These are phyloP conservation scores for Drosophila busckii DNA, from an alignment of 1,140 invertebrate genomes.

Conservation along the genomic window DNA sequence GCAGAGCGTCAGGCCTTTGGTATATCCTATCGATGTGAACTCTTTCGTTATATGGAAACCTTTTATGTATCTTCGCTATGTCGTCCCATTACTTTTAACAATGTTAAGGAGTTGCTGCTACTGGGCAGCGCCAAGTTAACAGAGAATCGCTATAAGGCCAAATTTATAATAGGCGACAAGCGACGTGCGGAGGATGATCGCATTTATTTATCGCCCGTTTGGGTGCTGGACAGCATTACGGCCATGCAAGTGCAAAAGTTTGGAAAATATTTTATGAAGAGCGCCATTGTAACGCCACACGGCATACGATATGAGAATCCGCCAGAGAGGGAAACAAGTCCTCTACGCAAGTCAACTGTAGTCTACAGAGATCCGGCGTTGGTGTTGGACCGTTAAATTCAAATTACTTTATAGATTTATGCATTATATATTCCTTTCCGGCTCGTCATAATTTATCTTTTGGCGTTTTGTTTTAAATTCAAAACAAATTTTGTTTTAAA, in stretches of 20 bases:
- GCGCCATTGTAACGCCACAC: slow-evolving; percentile 47
- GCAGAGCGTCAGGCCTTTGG: slow-evolving; percentile 80
- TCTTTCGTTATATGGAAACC: slow-evolving; percentile 79
- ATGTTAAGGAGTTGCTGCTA: slow-evolving; percentile 79
- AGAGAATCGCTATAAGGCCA: slow-evolving; percentile 70
- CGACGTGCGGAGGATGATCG: slow-evolving; percentile 50
- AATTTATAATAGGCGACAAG: slow-evolving; percentile 79
- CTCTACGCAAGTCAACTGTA: neutral
- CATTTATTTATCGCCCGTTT: slow-evolving; percentile 78
- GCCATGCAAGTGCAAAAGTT: slow-evolving; percentile 64
- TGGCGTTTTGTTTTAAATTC: no score
- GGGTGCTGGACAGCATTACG: slow-evolving; percentile 79
- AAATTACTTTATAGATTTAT: neutral
- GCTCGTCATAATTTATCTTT: no score
- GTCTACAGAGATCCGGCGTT: slow-evolving; percentile 39
- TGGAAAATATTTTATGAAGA: slow-evolving; percentile 60
- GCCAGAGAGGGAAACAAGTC: neutral
- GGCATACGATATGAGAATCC: slow-evolving; percentile 49
- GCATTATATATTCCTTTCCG: neutral
- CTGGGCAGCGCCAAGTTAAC: slow-evolving; percentile 79
- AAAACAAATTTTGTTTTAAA: no score
- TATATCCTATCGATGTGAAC: slow-evolving; percentile 78
- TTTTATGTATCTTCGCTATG: slow-evolving; percentile 79
- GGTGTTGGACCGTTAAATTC: slow-evolving; percentile 43
- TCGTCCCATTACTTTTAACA: slow-evolving; percentile 64